Conservation (phyloP, 2,888 invertebrate genomes). For the Gryllus longicercus region DNA sequence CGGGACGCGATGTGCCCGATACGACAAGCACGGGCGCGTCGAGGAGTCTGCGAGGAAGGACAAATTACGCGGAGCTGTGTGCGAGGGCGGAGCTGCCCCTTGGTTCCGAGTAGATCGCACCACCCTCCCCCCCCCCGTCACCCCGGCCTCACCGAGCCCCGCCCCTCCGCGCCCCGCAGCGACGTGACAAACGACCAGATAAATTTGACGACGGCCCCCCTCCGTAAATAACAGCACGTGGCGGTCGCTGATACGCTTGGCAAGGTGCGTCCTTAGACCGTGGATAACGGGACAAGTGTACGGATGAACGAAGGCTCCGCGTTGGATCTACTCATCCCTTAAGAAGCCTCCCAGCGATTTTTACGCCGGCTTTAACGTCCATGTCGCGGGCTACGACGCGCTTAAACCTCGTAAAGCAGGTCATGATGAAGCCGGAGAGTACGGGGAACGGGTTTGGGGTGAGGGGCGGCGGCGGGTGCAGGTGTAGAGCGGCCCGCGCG, state of each 20-base stretch:
- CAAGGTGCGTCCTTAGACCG: neutral
- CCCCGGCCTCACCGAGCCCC: too few relatives aligned
- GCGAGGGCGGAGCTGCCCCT: too few relatives aligned
- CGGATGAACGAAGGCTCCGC: neutral
- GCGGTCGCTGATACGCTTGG: neutral
- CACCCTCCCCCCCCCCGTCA: too few relatives aligned
- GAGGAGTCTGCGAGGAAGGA: too few relatives aligned
- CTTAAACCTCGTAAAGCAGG: neutral
- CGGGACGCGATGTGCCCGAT: too few relatives aligned
- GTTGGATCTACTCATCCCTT: neutral
- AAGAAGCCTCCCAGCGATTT: neutral
- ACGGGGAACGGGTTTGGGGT: neutral
- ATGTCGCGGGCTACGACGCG: neutral
- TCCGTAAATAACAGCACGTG: neutral
- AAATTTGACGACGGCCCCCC: neutral
- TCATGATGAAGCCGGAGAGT: neutral
- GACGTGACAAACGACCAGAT: too few relatives aligned
- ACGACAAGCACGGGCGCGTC: too few relatives aligned
- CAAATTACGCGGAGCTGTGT: too few relatives aligned
- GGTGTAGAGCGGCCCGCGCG: neutral
- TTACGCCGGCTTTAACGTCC: constrained; percentile 5
- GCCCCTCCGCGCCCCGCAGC: too few relatives aligned
- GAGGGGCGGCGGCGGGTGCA: neutral
- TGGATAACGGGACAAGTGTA: neutral
- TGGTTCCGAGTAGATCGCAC: too few relatives aligned